Conservation (phyloP, 2,797 vertebrate species). For the Pantherophis vulpinus region DNA sequence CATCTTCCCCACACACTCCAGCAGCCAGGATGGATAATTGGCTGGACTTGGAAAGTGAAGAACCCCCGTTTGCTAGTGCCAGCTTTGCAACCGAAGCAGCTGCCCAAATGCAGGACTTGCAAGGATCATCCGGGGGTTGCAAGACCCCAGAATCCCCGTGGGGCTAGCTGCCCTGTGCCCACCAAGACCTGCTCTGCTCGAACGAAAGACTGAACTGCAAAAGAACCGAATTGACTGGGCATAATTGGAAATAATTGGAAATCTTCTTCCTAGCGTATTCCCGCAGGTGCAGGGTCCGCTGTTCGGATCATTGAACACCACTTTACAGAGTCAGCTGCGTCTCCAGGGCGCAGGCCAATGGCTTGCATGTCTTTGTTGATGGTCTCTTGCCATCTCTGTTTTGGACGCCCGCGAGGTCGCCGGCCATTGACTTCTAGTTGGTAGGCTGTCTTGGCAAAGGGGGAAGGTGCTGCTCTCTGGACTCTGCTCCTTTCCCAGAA, state of each 20-base stretch:
- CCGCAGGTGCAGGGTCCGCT: too few relatives aligned
- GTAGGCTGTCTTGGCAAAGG: too few relatives aligned
- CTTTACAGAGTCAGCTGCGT: too few relatives aligned
- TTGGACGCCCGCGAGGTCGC: accelerated
- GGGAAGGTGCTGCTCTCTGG: too few relatives aligned
- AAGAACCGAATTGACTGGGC: not conserved
- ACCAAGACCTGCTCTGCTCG: not conserved
- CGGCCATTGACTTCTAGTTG: too few relatives aligned
- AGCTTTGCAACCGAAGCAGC: not conserved
- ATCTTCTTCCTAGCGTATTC: too few relatives aligned
- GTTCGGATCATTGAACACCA: too few relatives aligned
- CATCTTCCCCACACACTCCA: not conserved
- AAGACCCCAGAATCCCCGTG: not conserved
- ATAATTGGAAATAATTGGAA: too few relatives aligned
- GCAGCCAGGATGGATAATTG: not conserved
- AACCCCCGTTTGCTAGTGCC: not conserved
- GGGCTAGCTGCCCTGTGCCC: not conserved
- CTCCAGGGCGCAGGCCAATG: too few relatives aligned
- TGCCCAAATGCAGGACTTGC: not conserved
- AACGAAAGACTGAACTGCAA: not conserved
- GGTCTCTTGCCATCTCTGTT: too few relatives aligned
- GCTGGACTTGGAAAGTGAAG: not conserved
- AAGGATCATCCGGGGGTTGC: not conserved
- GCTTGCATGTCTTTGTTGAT: too few relatives aligned
- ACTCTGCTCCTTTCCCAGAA: not conserved